A percentile compares a stretch with the other conserved stretches of the same genome.
Conservation (phyloP, 1,140 invertebrate genomes). For the Cydia strobilella region DNA sequence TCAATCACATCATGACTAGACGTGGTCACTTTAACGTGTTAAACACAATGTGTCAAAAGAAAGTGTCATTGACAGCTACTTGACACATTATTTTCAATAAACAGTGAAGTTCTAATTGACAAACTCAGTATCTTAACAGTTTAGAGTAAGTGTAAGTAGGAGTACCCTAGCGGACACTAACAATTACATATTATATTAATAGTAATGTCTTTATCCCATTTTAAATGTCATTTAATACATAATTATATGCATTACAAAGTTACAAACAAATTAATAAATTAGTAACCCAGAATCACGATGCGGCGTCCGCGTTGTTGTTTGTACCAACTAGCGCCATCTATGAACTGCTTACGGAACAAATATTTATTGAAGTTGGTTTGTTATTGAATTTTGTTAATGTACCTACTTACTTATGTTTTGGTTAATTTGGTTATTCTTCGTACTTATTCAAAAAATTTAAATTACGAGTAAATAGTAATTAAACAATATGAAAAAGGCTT, state of each 20-base stretch:
- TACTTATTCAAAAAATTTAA: too few species aligned
- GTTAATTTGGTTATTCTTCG: too few species aligned
- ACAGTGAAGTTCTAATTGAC: slow-evolving; percentile 1
- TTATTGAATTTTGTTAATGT: too few species aligned
- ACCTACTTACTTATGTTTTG: too few species aligned
- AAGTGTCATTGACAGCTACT: not conserved
- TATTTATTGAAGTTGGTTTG: not conserved
- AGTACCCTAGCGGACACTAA: not conserved
- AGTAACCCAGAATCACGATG: not conserved
- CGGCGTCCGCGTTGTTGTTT: not conserved
- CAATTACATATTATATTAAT: not conserved
- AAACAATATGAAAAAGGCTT: too few species aligned
- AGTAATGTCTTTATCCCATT: not conserved
- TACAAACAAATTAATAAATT: not conserved
- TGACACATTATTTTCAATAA: not conserved
- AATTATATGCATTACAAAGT: too few species aligned
- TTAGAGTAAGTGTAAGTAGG: too few species aligned
- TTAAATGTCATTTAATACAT: not conserved
- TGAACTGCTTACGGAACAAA: slow-evolving; percentile 14
- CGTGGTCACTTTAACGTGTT: not conserved
- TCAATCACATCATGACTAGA: not conserved
- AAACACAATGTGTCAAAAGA: not conserved
- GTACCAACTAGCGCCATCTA: slow-evolving; percentile 37
- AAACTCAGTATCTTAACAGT: not conserved
- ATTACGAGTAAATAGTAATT: too few species aligned